Percentiles rank a stretch among this genome's conserved stretches.
phyloP scores from a whole-genome alignment of 2,113 vertebrate species.

The Dryoscopus gambensis region DNA sequence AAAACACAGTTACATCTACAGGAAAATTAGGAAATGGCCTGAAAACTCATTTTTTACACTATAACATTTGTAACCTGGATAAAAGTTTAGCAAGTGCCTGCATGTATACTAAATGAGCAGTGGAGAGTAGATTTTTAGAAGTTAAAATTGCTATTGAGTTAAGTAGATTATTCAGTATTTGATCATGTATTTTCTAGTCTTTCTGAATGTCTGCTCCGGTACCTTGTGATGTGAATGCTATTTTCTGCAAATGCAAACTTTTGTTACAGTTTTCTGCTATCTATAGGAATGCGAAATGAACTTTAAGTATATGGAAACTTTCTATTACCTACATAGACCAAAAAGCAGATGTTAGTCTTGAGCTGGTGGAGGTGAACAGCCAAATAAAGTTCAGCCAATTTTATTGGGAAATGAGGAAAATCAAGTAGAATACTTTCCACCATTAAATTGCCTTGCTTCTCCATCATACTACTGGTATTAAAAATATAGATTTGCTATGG shows the following conservation, averaged over 20 bases:
- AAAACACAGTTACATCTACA: background rate
- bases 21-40: background rate
- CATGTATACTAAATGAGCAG: background rate
- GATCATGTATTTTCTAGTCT: background rate
- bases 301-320: constrained; percentile 42
- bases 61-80: background rate
- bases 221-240: background rate
- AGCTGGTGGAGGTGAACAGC: constrained; percentile 36
- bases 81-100: background rate
- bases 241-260: background rate
- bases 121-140: background rate
- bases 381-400: constrained; percentile 62
- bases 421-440: constrained; percentile 38
- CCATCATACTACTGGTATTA: constrained; percentile 16
- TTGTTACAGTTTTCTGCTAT: background rate
- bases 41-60: background rate
- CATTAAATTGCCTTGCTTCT: constrained; percentile 23
- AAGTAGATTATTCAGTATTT: background rate
- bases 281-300: background rate
- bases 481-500: constrained; percentile 24
- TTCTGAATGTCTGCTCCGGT: background rate
- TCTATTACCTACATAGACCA: constrained; percentile 7
- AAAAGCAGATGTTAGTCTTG: constrained; percentile 57
- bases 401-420: constrained; percentile 56
- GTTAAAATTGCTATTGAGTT: background rate